Evolutionary conservation across 2,888 invertebrate genomes (phyloP).

Genomic region (Pristionchus entomophagus): DNA sequence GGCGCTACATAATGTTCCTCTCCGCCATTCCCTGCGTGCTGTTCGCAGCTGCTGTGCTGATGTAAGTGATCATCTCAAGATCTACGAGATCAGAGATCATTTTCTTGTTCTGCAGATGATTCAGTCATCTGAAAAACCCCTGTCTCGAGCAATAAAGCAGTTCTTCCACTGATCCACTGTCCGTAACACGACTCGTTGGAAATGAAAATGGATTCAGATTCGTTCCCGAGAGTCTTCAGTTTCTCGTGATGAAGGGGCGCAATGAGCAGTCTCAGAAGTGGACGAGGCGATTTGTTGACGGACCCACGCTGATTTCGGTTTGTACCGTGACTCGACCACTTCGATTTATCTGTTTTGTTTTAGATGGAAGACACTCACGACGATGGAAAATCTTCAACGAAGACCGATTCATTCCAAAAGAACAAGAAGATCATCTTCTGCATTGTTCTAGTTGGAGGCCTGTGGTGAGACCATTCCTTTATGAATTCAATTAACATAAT

Average conservation of each 20-base stretch:
- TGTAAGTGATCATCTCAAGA: neutral
- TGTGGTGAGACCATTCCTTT: neutral
- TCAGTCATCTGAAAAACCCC: too few species aligned
- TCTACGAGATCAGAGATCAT: too few species aligned
- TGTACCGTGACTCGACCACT: neutral
- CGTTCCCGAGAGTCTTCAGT: conserved; percentile 45
- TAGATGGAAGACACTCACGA: neutral
- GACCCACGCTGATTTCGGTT: neutral
- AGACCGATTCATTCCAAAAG: neutral
- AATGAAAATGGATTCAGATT: neutral
- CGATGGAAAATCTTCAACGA: neutral
- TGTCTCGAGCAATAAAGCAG: too few species aligned
- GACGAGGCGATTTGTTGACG: neutral
- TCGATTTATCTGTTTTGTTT: neutral
- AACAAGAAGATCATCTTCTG: neutral
- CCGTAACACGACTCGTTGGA: neutral
- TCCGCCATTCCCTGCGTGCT: neutral
- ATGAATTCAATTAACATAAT: neutral
- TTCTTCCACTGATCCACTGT: too few species aligned
- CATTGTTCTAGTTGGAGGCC: neutral
- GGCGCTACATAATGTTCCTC: conserved; percentile 12
- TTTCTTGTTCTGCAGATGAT: too few species aligned
- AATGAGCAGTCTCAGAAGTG: conserved; percentile 1
- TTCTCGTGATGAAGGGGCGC: neutral
- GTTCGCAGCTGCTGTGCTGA: neutral